Evolutionary conservation across 2,888 invertebrate genomes (phyloP).

Genomic region (Conus canariensis): DNA sequence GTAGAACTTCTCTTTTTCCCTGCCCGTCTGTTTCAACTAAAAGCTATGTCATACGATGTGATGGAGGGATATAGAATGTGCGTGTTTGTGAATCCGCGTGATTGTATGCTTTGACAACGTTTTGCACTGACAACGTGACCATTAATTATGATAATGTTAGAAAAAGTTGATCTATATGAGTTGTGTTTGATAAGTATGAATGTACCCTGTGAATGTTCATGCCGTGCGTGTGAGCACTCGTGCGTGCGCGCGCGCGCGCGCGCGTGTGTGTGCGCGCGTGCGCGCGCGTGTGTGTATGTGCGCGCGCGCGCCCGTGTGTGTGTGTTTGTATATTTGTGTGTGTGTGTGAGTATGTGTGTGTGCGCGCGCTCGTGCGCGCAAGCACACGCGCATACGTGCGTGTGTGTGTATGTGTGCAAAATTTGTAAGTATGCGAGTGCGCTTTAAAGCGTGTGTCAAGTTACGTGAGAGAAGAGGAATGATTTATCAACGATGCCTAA

Average conservation of each 20-base stretch:
- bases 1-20: too few species aligned
- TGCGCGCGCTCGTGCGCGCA: slow-evolving; percentile 1
- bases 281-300: background rate
- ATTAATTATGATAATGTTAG: too few species aligned
- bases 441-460: too few species aligned
- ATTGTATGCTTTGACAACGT: background rate
- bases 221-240: too few species aligned
- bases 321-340: background rate
- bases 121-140: too few species aligned
- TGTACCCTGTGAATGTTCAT: background rate
- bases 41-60: background rate
- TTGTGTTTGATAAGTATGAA: background rate
- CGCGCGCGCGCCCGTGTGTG: background rate
- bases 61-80: background rate
- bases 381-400: background rate
- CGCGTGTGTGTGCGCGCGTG: background rate
- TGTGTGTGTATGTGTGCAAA: background rate
- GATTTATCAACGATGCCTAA: too few species aligned
- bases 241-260: background rate
- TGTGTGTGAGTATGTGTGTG: background rate
- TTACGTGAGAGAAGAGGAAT: too few species aligned
- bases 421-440: background rate
- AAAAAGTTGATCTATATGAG: too few species aligned
- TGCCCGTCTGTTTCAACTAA: too few species aligned
- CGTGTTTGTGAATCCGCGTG: background rate